phyloP scores from a whole-genome alignment of 53 echinoderm and acorn worm species.

The Holothuria scabra region DNA sequence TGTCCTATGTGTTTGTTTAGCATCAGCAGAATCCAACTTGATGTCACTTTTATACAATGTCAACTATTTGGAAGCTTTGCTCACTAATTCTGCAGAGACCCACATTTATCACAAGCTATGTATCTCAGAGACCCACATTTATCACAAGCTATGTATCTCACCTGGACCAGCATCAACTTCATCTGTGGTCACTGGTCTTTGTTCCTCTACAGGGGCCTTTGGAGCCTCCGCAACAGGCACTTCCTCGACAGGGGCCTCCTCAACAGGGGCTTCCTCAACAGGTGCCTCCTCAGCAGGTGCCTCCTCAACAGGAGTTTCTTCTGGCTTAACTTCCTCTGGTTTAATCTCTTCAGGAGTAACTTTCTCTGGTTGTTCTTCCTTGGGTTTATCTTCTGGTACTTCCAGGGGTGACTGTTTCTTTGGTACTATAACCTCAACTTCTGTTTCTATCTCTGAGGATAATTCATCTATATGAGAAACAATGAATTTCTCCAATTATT shows the following conservation, averaged over 20 bases:
- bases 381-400: slow-evolving; percentile 49
- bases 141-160: no score
- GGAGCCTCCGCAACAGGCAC: neutral
- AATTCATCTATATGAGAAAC: slow-evolving; percentile 65
- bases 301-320: slow-evolving; percentile 1
- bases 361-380: slow-evolving; percentile 50
- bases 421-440: slow-evolving; percentile 80
- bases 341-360: slow-evolving; percentile 28
- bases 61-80: no score
- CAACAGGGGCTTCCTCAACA: neutral
- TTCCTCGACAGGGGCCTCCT: slow-evolving; percentile 38
- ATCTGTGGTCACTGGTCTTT: slow-evolving; percentile 17
- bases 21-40: no score
- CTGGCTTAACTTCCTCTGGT: slow-evolving; percentile 36
- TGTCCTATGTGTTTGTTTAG: no score
- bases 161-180: neutral
- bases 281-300: slow-evolving; percentile 15
- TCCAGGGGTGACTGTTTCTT: slow-evolving; percentile 43
- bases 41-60: no score
- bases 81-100: no score
- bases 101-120: no score
- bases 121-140: no score
- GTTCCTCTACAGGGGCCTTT: slow-evolving; percentile 8
- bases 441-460: slow-evolving; percentile 84
- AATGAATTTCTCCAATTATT: neutral